Conservation (phyloP, 2,888 invertebrate species). For the Eucera pruinosa region DNA sequence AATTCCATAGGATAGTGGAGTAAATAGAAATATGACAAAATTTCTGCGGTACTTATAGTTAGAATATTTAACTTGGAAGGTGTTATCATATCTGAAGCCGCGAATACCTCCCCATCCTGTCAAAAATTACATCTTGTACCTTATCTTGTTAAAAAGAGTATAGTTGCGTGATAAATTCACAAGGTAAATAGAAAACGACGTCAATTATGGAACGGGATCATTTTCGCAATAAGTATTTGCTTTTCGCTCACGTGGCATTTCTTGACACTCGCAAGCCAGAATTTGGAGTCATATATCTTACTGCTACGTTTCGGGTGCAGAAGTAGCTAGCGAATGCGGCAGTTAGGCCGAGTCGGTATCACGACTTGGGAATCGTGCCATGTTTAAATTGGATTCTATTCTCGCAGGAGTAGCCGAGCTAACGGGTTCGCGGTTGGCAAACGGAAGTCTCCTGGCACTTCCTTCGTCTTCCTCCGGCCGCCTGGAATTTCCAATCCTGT, state of each 20-base stretch:
- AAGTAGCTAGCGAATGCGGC: slow-evolving; percentile 45
- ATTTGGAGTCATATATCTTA: slow-evolving; percentile 21
- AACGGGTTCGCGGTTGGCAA: slow-evolving; percentile 69
- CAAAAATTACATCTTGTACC: too few species aligned
- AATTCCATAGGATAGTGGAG: too few species aligned
- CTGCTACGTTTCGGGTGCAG: slow-evolving; percentile 53
- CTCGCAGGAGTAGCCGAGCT: slow-evolving; percentile 66
- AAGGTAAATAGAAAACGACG: too few species aligned
- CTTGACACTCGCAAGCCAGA: slow-evolving; percentile 16
- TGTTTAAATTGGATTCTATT: slow-evolving; percentile 78
- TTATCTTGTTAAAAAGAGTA: too few species aligned
- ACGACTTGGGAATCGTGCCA: slow-evolving; percentile 74
- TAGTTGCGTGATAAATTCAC: too few species aligned
- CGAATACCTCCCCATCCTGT: too few species aligned
- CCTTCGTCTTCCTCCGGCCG: slow-evolving; percentile 61
- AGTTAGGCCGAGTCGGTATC: slow-evolving; percentile 65
- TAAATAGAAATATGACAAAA: too few species aligned
- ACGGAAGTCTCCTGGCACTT: slow-evolving; percentile 73
- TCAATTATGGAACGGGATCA: too few species aligned
- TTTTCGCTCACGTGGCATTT: slow-evolving; percentile 15
- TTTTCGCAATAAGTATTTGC: slow-evolving; percentile 14
- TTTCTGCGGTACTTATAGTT: too few species aligned
- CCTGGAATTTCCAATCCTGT: slow-evolving; percentile 76
- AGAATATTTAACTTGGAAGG: too few species aligned
- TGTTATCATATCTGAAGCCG: too few species aligned